Conservation (phyloP, 1,140 invertebrate species). For the Thrips palmi region DNA sequence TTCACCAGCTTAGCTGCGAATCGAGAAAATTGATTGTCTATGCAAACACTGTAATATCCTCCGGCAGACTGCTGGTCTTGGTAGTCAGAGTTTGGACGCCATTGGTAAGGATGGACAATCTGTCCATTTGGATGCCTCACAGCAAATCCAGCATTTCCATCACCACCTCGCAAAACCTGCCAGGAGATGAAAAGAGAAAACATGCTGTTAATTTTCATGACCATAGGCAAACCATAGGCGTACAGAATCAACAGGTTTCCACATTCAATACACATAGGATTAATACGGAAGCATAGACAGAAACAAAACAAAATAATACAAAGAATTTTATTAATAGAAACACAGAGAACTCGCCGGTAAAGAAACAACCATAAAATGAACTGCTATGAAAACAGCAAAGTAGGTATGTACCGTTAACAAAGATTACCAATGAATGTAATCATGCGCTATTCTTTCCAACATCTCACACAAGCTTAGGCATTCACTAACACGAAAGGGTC, state of each 20-base stretch:
- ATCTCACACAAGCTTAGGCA: neutral
- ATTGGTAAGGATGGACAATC: conserved; percentile 77
- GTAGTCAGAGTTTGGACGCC: conserved; percentile 70
- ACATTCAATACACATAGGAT: no score
- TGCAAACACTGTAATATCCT: conserved; percentile 83
- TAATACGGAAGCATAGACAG: no score
- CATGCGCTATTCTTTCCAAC: neutral
- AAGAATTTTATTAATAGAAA: conserved; percentile 4
- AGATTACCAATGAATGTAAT: neutral
- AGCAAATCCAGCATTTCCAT: conserved; percentile 81
- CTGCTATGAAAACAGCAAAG: neutral
- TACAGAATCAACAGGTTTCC: no score
- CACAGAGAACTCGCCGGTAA: neutral
- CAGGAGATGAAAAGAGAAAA: conserved; percentile 12
- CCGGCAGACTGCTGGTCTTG: conserved; percentile 60
- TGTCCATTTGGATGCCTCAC: conserved; percentile 66
- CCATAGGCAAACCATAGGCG: no score
- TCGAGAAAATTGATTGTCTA: conserved; percentile 86
- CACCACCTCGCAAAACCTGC: conserved; percentile 69
- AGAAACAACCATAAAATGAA: neutral
- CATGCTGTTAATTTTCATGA: no score
- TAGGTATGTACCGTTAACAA: neutral
- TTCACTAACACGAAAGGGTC: neutral
- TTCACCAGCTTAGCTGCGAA: conserved; percentile 86
- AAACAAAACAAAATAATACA: no score